phyloP scores from a whole-genome alignment of 2,888 invertebrate genomes.

The Drymonia ruficornis region DNA sequence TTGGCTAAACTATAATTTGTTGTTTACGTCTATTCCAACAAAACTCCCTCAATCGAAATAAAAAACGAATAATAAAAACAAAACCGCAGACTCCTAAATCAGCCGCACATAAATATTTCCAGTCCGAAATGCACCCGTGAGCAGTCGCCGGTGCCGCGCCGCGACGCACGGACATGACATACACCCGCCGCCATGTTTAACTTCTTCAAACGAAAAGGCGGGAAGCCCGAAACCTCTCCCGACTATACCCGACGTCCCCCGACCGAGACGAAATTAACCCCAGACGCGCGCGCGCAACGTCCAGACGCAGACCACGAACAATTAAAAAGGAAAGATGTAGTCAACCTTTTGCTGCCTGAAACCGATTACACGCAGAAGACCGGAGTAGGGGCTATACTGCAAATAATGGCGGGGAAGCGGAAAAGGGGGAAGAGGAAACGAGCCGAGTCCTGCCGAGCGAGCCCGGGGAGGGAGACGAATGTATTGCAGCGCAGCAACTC shows the following conservation, averaged over 20 bases:
- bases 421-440: conserved; percentile 63
- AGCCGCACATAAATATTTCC: conserved; percentile 17
- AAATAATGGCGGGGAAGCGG: conserved; percentile 78
- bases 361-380: conserved; percentile 72
- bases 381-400: conserved; percentile 70
- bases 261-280: conserved; percentile 48
- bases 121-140: conserved; percentile 2
- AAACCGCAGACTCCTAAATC: conserved; percentile 22
- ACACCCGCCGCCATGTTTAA: conserved; percentile 70
- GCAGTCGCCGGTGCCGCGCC: conserved; percentile 53
- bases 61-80: background rate
- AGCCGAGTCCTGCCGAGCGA: conserved; percentile 62
- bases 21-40: too few relatives aligned
- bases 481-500: conserved; percentile 59
- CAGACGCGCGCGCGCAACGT: conserved; percentile 65
- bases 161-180: conserved; percentile 60
- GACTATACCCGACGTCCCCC: conserved; percentile 53
- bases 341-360: conserved; percentile 72
- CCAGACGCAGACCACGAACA: conserved; percentile 48
- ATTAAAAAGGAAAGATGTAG: conserved; percentile 74
- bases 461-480: conserved; percentile 60
- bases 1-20: too few relatives aligned
- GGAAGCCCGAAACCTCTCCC: conserved; percentile 65
- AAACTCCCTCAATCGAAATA: too few relatives aligned
- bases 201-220: conserved; percentile 78